Conservation (phyloP, 2,888 invertebrate species). For the Drosophila eohydei region DNA sequence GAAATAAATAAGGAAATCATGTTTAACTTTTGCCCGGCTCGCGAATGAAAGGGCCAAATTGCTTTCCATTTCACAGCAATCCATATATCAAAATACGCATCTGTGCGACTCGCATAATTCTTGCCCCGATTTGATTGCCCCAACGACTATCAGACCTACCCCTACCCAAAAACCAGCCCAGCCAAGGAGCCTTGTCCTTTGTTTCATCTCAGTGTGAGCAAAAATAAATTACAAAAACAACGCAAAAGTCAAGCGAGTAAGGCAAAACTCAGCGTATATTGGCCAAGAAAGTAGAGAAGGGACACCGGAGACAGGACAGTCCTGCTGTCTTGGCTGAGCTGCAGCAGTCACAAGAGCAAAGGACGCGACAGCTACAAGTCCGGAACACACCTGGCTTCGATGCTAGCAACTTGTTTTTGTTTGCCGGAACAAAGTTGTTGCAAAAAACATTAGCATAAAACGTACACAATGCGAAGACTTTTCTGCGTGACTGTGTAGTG, state of each 20-base stretch:
- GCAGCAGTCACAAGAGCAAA: slow-evolving; percentile 17
- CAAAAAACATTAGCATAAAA: slow-evolving; percentile 57
- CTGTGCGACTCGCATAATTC: slow-evolving; percentile 17
- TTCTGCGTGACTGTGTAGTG: slow-evolving; percentile 30
- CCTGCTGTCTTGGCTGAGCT: not conserved
- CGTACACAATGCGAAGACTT: slow-evolving; percentile 50
- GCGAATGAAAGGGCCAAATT: slow-evolving; percentile 38
- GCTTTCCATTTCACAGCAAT: slow-evolving; percentile 19
- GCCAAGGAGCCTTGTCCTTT: not conserved
- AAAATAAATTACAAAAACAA: slow-evolving; percentile 34
- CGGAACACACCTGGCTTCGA: slow-evolving; percentile 29
- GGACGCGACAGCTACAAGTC: not conserved
- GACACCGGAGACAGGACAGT: not conserved
- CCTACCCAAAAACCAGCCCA: not conserved
- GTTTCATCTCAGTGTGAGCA: slow-evolving; percentile 2
- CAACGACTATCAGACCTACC: slow-evolving; percentile 1
- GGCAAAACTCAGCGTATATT: slow-evolving; percentile 13
- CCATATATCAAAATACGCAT: slow-evolving; percentile 43
- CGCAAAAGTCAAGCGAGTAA: slow-evolving; percentile 29
- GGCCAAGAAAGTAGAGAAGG: not conserved
- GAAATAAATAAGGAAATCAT: slow-evolving; percentile 74
- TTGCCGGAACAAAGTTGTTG: slow-evolving; percentile 48
- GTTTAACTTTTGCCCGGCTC: slow-evolving; percentile 61
- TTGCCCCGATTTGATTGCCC: slow-evolving; percentile 24
- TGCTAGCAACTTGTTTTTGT: slow-evolving; percentile 21